These are phyloP conservation scores for Pantherophis vulpinus DNA, from an alignment of 2,797 vertebrate species.

Conservation along the genomic window DNA sequence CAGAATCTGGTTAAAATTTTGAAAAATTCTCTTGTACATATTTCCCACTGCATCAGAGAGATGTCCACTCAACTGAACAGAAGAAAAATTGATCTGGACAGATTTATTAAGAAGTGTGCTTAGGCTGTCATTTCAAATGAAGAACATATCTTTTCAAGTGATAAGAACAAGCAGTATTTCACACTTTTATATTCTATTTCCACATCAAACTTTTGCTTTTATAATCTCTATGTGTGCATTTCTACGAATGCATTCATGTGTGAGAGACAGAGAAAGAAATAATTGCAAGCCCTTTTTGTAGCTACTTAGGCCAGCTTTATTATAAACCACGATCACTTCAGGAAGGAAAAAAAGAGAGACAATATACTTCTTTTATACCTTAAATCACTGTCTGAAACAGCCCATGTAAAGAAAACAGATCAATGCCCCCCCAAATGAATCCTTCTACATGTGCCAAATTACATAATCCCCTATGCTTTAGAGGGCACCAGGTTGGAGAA, in stretches of 20 bases:
- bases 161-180: neutral
- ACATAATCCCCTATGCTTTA: neutral
- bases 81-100: too few species aligned
- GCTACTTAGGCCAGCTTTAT: neutral
- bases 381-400: neutral
- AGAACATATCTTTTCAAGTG: neutral
- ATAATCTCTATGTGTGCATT: neutral
- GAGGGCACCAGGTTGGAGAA: neutral
- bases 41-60: neutral
- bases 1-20: neutral
- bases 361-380: neutral
- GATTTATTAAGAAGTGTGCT: neutral
- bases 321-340: neutral
- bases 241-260: neutral
- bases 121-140: neutral
- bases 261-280: neutral
- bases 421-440: neutral
- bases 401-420: neutral
- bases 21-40: neutral
- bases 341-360: neutral
- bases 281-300: neutral
- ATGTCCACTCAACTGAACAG: neutral
- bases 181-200: neutral
- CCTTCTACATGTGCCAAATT: neutral
- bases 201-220: neutral